These are phyloP conservation scores for Drosophila malerkotliana DNA, from an alignment of 1,140 invertebrate genomes.

Conservation along the genomic window DNA sequence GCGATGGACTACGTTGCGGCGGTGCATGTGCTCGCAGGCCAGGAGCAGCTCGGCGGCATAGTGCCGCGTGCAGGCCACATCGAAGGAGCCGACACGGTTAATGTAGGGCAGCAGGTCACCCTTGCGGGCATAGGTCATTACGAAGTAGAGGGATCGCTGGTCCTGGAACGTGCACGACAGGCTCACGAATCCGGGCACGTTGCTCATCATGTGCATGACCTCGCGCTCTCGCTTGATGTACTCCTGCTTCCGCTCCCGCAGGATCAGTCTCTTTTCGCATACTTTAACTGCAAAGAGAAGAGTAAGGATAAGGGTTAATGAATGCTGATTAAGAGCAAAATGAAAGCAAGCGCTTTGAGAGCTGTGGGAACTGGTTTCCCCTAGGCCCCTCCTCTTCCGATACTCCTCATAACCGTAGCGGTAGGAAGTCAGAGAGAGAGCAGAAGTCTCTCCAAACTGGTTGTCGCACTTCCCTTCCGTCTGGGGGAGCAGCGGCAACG, in stretches of 20 bases:
- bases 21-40: conserved; percentile 96
- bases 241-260: conserved; percentile 95
- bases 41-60: conserved; percentile 97
- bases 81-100: conserved; percentile 95
- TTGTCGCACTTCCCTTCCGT: conserved; percentile 58
- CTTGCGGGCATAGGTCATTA: conserved; percentile 96
- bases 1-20: conserved; percentile 95
- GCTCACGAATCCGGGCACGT: conserved; percentile 93
- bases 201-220: conserved; percentile 84
- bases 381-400: not conserved
- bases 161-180: conserved; percentile 99
- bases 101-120: conserved; percentile 97
- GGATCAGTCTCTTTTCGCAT: conserved; percentile 96
- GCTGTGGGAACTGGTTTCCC: conserved; percentile 58
- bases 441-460: conserved; percentile 70
- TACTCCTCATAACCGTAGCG: not conserved
- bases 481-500: not conserved
- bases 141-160: conserved; percentile 96
- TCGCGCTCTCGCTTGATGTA: conserved; percentile 91
- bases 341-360: conserved; percentile 70
- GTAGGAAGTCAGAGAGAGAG: not conserved
- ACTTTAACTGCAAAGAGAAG: conserved; percentile 93
- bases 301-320: not conserved
- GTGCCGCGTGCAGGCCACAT: conserved; percentile 94
- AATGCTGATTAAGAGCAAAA: conserved; percentile 40